Evolutionary conservation across 2,888 invertebrate species (phyloP).

Genomic region (Norana najaformis): DNA sequence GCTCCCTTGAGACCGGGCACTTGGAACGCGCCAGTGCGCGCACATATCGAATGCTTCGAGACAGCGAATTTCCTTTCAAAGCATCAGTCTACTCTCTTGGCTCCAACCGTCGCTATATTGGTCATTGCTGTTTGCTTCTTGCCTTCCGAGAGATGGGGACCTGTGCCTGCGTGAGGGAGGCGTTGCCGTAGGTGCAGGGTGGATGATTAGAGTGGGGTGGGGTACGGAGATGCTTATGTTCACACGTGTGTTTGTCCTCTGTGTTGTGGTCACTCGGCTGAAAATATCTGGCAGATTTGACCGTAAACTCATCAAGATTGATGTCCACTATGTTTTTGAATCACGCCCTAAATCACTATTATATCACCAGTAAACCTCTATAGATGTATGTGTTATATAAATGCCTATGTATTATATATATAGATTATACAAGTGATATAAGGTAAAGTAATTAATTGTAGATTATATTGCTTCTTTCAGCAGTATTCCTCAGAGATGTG

Average conservation of each 20-base stretch:
- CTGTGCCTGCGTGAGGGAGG: not conserved
- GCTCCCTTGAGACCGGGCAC: not conserved
- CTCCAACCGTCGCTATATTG: not conserved
- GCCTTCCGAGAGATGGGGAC: not conserved
- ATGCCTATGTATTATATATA: not conserved
- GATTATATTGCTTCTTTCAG: not conserved
- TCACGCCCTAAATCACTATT: not conserved
- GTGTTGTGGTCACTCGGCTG: not conserved
- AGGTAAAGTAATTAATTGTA: not conserved
- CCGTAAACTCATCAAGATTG: not conserved
- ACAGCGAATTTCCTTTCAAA: not conserved
- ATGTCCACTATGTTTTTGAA: slow-evolving; percentile 13
- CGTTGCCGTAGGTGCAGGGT: not conserved
- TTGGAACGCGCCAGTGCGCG: not conserved
- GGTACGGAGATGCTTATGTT: not conserved
- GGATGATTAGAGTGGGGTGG: not conserved
- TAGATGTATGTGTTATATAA: not conserved
- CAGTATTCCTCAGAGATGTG: not conserved
- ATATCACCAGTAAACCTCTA: slow-evolving; percentile 3
- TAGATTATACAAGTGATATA: not conserved
- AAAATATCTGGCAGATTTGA: not conserved
- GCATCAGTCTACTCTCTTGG: not conserved
- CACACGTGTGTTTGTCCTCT: not conserved
- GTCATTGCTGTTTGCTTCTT: not conserved
- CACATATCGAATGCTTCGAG: not conserved